Evolutionary conservation across 1,140 invertebrate genomes (phyloP).

Genomic region (Drosophila mojavensis): DNA sequence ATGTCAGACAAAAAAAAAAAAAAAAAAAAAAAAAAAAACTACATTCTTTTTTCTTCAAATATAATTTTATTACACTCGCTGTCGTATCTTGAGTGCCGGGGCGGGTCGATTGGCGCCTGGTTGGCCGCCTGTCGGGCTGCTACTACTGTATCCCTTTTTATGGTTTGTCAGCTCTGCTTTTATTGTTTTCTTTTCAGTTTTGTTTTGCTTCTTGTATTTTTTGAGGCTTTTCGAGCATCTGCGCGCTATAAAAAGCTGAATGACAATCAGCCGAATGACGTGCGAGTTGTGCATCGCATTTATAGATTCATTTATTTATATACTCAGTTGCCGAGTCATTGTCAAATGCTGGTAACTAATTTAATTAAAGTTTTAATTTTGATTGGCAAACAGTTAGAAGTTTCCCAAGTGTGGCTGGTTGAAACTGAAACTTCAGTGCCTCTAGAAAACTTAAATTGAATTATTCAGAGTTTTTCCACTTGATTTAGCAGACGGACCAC

Average conservation of each 20-base stretch:
- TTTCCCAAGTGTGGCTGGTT: background rate
- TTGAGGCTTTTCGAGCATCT: constrained; percentile 15
- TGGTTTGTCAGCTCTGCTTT: constrained; percentile 2
- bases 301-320: no score
- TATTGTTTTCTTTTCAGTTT: constrained; percentile 4
- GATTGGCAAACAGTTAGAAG: background rate
- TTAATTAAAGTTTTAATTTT: constrained; percentile 42
- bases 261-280: constrained; percentile 34
- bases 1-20: background rate
- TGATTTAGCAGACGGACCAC: constrained; percentile 41
- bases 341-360: constrained; percentile 27
- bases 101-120: constrained; percentile 27
- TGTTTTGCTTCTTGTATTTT: constrained; percentile 3
- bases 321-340: constrained; percentile 24
- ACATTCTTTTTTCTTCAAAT: constrained; percentile 18
- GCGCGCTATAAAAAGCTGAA: constrained; percentile 11
- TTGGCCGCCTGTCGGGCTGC: constrained; percentile 16
- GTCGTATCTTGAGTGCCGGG: constrained; percentile 6
- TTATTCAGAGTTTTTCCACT: constrained; percentile 61
- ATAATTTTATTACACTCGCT: constrained; percentile 26
- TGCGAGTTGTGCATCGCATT: constrained; percentile 3
- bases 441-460: constrained; percentile 43
- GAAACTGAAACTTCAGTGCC: constrained; percentile 10
- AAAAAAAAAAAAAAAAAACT: constrained; percentile 1
- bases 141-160: constrained; percentile 13